phyloP scores from a whole-genome alignment of 2,113 vertebrate species.

The Oostethus manadensis region DNA sequence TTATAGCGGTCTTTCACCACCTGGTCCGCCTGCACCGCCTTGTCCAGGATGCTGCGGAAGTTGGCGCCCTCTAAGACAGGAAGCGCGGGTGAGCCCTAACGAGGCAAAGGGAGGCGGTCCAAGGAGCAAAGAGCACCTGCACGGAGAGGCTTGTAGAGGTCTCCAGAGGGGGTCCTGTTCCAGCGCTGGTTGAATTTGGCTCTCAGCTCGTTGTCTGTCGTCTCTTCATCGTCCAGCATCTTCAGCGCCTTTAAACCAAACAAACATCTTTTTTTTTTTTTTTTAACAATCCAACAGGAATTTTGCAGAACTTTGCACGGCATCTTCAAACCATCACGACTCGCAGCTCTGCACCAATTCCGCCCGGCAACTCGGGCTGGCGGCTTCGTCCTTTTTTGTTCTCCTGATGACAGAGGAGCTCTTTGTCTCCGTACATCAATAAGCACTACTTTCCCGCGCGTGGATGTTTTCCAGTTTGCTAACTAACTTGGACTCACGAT shows the following conservation, averaged over 20 bases:
- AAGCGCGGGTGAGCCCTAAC: neutral
- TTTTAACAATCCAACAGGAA: no score
- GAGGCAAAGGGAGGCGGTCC: neutral
- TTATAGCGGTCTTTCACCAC: conserved; percentile 89
- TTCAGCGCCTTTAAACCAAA: conserved; percentile 78
- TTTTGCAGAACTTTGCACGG: neutral
- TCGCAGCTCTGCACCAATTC: neutral
- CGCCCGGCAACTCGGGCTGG: conserved; percentile 3
- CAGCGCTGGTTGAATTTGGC: conserved; percentile 94
- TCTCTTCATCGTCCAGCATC: conserved; percentile 88
- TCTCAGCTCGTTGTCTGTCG: conserved; percentile 88
- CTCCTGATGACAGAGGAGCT: neutral
- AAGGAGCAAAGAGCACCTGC: conserved; percentile 64
- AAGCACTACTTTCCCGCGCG: conserved; percentile 14
- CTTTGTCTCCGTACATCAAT: conserved; percentile 2
- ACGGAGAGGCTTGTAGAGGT: conserved; percentile 91
- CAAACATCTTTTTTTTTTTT: conserved; percentile 1
- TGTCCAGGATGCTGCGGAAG: conserved; percentile 81
- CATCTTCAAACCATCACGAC: neutral
- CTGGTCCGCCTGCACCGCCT: conserved; percentile 88
- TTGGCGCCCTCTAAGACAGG: conserved; percentile 79
- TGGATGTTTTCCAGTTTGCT: conserved; percentile 35
- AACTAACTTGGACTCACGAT: conserved; percentile 48
- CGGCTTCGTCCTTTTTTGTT: neutral
- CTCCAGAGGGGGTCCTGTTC: conserved; percentile 91